Base-by-base conservation (phyloP, 2,797 vertebrate species). In the Heliangelus exortis region DNA sequence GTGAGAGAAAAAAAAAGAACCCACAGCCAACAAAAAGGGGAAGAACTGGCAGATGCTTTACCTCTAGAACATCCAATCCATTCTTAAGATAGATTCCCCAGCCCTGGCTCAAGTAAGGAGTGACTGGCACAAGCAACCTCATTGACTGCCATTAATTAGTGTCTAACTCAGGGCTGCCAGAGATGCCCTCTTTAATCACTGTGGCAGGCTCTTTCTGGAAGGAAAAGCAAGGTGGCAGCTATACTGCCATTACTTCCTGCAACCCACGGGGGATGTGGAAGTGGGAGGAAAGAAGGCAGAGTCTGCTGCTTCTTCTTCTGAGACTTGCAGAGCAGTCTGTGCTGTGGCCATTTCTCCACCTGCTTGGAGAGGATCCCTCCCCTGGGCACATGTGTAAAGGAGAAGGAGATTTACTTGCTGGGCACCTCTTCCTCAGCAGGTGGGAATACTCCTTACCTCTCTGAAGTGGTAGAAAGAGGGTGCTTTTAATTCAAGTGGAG, bases 401-500 rank as follows among this genome's bases (percentile, higher is more conserved):
- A 85, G 47, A 25, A 55, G 50, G 91, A 72, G 9, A 10, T 7
- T 54, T 29, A 10, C 8, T 43, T 4, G 19, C 43, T 0, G 1
- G 61, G 55, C 57, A 91, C 55, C 33, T 91, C 91, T 54, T 54
- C 34, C 50, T 34, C 61, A 73, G 71, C 73, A 89, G 65, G 71
- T 23, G 33, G 57, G 76, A 93, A 50, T 23, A 41, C 3, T 12
- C 28, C 55, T 69, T 84, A 65, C 45, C 59, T 82, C 87, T 96
- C 91, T 93, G 85, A 96, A 96, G 93, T 90, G 53, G 69, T 29
- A 79, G 62, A 54, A 69, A 94, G 75, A 92, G 13, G 55, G 85
- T 96, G 93, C 69, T 97, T 96, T 92, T 84, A 92, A 94, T 91
- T 91, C 87, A 47, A 74, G 72, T 51, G 43, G 66, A 95, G 88